Evolutionary conservation across 2,888 invertebrate species (phyloP).

Genomic region (Cantharis lateralis): DNA sequence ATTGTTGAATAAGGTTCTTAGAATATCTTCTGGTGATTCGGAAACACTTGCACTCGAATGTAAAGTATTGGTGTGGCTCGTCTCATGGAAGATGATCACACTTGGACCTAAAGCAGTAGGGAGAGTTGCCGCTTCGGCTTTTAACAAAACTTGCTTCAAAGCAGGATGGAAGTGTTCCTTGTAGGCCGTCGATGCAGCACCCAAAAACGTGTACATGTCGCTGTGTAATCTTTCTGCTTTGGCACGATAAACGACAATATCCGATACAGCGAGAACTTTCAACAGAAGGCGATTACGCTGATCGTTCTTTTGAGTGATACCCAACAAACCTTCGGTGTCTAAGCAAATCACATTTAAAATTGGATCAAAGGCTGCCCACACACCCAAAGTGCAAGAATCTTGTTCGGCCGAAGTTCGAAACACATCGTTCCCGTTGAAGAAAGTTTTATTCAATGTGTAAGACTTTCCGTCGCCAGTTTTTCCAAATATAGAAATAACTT

Average conservation of each 20-base stretch:
- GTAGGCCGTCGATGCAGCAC: constrained; percentile 76
- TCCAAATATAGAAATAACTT: constrained; percentile 83
- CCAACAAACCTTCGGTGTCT: constrained; percentile 81
- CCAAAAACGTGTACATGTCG: constrained; percentile 78
- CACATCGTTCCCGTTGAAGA: constrained; percentile 66
- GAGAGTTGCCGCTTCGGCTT: constrained; percentile 36
- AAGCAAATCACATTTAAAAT: constrained; percentile 68
- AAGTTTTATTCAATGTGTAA: constrained; percentile 72
- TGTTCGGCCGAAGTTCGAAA: constrained; percentile 72
- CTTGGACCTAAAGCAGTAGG: constrained; percentile 70
- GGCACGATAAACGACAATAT: constrained; percentile 78
- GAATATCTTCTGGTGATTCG: constrained; percentile 66
- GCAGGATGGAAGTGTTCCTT: constrained; percentile 72
- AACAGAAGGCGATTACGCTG: constrained; percentile 71
- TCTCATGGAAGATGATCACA: constrained; percentile 81
- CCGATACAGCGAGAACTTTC: constrained; percentile 81
- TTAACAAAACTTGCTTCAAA: constrained; percentile 49
- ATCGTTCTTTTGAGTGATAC: constrained; percentile 63
- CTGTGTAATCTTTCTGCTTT: constrained; percentile 74
- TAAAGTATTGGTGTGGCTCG: constrained; percentile 70
- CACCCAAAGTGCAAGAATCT: constrained; percentile 74
- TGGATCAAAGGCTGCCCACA: constrained; percentile 76
- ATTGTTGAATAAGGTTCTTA: constrained; percentile 66
- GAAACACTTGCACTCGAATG: constrained; percentile 61
- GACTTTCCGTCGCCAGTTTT: constrained; percentile 86